Base-by-base conservation (phyloP, 2,888 invertebrate species). In the Pristionchus japonicus region DNA sequence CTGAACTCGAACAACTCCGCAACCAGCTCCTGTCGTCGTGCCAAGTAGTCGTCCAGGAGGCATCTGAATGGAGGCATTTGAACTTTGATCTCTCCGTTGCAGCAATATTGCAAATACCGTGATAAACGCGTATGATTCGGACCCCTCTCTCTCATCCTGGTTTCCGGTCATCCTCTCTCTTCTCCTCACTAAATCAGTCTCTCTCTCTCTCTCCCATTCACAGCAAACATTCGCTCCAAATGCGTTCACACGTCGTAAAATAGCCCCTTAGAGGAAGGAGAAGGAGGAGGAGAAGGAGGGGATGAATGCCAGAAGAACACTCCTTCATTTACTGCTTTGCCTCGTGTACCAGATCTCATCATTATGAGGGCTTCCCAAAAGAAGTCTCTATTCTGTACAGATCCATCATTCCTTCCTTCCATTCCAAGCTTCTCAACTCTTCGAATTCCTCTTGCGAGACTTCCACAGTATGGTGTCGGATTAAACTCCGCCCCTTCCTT, bases 1-100 rank as follows among this genome's bases (percentile, higher is more conserved):
- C 90, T 85, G 84, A 90, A 90, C 84, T 92, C 92, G 49, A 88
- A 88, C 77, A 93, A 70, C 85, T 92, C 93, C 7, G 89, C 90
- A 23, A 92, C 74, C 13, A 93, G 88, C 86, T 93, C 93, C 80
- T 88, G 86, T 40, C 90, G 89, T 67, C 90, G 89, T 34, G 83
- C 86, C 27, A 85, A 77, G 70, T 91, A 89, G 70, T 91, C 90
- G 6, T 91, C 90, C 31, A 91, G 82, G 74, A 90, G 91, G 77
- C 86, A 90, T 87, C 91, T 91, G 67, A 27, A 91, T 90, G 31
- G n/a, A 23, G 31, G n/a, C n/a, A n/a, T n/a, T 47, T 37, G 80
- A 47, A 47, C 49, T 47, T 80, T 80, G 47, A 80, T 80, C 49
- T 80, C 15, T 80, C 70, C 9, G 23, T 23, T 17, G 9, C 31